Conservation (phyloP, 2,797 vertebrate species). For the Typhlichthys subterraneus region DNA sequence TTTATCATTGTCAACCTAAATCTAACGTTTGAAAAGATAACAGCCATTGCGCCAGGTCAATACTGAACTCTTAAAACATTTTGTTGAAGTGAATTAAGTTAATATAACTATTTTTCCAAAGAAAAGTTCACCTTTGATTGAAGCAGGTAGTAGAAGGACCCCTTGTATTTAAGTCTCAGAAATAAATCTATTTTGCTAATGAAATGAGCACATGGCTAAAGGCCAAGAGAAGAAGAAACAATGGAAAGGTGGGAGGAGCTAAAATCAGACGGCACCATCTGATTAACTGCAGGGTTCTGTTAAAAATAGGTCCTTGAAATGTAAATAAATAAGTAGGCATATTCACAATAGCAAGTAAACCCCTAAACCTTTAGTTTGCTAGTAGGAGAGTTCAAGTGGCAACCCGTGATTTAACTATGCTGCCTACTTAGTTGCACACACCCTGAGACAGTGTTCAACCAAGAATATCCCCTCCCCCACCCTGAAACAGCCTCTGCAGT, state of each 20-base stretch:
- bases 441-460: slow-evolving; percentile 32
- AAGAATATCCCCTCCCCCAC: slow-evolving; percentile 28
- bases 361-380: not conserved
- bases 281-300: not conserved
- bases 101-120: not conserved
- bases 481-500: slow-evolving; percentile 44
- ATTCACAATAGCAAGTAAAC: not conserved
- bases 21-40: too few species aligned
- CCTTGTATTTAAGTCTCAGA: not conserved
- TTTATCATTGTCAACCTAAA: too few species aligned
- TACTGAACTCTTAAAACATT: too few species aligned
- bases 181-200: slow-evolving; percentile 8
- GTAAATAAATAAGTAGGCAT: too few species aligned
- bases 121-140: slow-evolving; percentile 9
- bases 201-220: not conserved
- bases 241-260: slow-evolving; percentile 23
- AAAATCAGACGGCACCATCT: slow-evolving; percentile 15
- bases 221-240: not conserved
- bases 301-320: too few species aligned
- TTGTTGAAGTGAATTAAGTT: too few species aligned
- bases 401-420: slow-evolving; percentile 22
- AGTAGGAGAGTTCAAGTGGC: slow-evolving; percentile 8
- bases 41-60: too few species aligned
- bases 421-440: slow-evolving; percentile 59
- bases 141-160: not conserved